A percentile compares a stretch with the other conserved stretches of the same genome.
Conservation (phyloP, 2,888 invertebrate genomes). For the Ptychoptera contaminata region DNA sequence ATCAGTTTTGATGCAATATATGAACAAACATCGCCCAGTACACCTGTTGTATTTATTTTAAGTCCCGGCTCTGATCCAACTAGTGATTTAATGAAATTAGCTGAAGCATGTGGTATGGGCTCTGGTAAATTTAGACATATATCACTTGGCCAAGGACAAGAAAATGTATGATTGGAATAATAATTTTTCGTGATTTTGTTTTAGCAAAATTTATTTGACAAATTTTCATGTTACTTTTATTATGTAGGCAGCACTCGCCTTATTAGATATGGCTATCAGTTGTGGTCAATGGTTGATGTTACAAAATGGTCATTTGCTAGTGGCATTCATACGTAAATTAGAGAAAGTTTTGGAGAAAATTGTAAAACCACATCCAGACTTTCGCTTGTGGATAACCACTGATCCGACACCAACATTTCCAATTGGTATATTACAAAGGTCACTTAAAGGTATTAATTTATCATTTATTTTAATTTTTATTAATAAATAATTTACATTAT, state of each 20-base stretch:
- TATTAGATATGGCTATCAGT: constrained; percentile 50
- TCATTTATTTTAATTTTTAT: neutral
- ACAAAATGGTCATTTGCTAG: constrained; percentile 80
- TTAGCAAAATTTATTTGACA: neutral
- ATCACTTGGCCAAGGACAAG: constrained; percentile 89
- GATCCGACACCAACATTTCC: constrained; percentile 78
- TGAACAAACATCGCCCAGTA: constrained; percentile 67
- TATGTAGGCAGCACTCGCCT: constrained; percentile 46
- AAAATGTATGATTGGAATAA: constrained; percentile 42
- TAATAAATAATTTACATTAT: neutral
- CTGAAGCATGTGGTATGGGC: constrained; percentile 51
- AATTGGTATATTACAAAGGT: constrained; percentile 74
- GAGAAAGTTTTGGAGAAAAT: constrained; percentile 72
- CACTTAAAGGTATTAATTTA: constrained; percentile 48
- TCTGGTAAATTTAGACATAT: constrained; percentile 71
- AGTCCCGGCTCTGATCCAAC: constrained; percentile 92
- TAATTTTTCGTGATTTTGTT: neutral
- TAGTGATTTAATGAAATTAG: constrained; percentile 65
- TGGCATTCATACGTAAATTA: constrained; percentile 60
- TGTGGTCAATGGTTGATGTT: constrained; percentile 84
- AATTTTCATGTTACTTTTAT: constrained; percentile 2
- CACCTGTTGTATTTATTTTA: constrained; percentile 82
- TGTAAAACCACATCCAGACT: constrained; percentile 73
- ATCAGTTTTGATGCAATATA: constrained; percentile 65
- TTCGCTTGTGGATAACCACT: constrained; percentile 84